Evolutionary conservation across 2,888 invertebrate genomes (phyloP).

Genomic region (Ophion costatus): DNA sequence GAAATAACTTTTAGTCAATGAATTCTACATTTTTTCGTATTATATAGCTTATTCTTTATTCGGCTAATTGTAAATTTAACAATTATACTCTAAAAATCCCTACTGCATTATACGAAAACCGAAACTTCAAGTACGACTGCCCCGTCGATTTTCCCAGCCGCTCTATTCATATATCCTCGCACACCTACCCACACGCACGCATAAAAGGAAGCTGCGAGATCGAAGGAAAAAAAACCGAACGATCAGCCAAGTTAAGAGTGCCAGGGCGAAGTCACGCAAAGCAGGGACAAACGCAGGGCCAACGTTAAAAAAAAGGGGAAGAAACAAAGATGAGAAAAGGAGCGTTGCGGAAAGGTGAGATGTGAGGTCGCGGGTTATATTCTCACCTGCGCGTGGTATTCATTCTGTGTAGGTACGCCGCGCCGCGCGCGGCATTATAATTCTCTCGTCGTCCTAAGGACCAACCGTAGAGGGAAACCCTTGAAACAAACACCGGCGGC

Average conservation of each 20-base stretch:
- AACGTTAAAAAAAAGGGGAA: constrained; percentile 17
- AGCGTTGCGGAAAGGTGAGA: constrained; percentile 39
- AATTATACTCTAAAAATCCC: no score
- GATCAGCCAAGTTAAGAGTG: constrained; percentile 46
- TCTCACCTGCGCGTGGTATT: constrained; percentile 60
- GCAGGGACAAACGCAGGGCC: no score
- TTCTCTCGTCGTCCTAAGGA: constrained; percentile 77
- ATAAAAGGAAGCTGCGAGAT: constrained; percentile 22
- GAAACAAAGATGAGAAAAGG: constrained; percentile 13
- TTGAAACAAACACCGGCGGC: constrained; percentile 69
- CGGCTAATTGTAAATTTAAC: no score
- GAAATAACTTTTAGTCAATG: no score
- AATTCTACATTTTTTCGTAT: no score
- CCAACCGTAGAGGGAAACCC: constrained; percentile 78
- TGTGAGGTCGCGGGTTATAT: constrained; percentile 54
- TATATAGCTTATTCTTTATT: no score
- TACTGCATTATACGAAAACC: no score
- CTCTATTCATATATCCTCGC: neutral
- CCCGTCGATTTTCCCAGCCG: no score
- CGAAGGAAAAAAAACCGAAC: constrained; percentile 43
- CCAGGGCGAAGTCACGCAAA: neutral
- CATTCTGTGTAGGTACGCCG: constrained; percentile 21
- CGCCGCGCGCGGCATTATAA: constrained; percentile 75
- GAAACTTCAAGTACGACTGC: no score
- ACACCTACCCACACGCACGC: neutral